Evolutionary conservation across 2,113 vertebrate species (phyloP), one percentile per base, ranked within the genome.

Genomic region (Myiozetetes cayanensis): DNA sequence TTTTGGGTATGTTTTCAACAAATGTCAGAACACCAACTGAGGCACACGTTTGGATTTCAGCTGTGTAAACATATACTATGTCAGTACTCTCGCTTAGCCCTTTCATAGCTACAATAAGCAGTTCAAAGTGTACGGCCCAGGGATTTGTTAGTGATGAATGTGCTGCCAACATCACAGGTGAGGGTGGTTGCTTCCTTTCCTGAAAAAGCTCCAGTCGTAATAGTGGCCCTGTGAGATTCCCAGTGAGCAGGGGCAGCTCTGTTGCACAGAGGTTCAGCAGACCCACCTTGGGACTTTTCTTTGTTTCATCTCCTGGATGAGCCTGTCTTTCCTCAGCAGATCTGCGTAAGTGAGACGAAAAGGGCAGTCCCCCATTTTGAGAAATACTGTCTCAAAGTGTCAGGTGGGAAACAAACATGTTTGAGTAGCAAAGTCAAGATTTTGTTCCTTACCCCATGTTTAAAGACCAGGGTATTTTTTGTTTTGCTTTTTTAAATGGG

Each of bases 121-220:
- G 67, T 35, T 53, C 68, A 37, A 82, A 83, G 23, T 22, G 18
- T 58, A 8, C 28, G 25, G 33, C 30, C 43, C 21, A 77, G 43
- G 67, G 63, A 50, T 67, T 74, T 89, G 33, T 31, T 63, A 31
- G 35, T 71, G 72, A 74, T 49, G 85, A 95, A 55, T 53, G 43
- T 67, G 33, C 35, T 9, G 2, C 62, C 79, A 68, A 1, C 55
- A 19, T 58, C 85, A 37, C 28, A 71, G 46, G 47, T 85, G 74
- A 79, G 43, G 53, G 15, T 59, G 27, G 37, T 50, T 76, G 14
- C n/a, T 61, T 58, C 52, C 25, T 77, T 33, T 63, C 33, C 18
- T 1, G 0, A 71, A 78, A 89, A 49, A 46, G 0, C 24, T 72
- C 31, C 19, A 8, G 18, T 22, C 0, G 0, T 44, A 28, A 13